Evolutionary conservation across 2,113 vertebrate species (phyloP).

Genomic region (Dolichotis patagonum): DNA sequence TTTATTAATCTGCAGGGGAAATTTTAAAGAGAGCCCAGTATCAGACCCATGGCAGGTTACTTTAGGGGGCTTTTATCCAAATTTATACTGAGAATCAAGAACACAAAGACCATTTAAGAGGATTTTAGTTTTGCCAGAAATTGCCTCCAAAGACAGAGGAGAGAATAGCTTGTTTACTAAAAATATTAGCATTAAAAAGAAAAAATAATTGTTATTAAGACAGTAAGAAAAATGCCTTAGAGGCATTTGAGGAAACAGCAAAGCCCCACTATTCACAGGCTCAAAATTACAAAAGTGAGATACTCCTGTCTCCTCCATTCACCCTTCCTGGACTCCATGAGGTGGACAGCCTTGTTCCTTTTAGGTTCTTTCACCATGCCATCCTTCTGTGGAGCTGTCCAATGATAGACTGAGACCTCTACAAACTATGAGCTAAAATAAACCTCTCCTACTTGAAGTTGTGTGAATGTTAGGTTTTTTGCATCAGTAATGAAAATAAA

Average conservation of each 20-base stretch:
- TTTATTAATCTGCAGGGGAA: background rate
- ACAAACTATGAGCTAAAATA: background rate
- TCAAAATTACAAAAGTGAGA: background rate
- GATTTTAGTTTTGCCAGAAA: background rate
- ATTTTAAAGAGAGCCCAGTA: background rate
- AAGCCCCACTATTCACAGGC: background rate
- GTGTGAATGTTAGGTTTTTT: background rate
- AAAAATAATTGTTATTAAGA: background rate
- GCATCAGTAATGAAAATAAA: background rate
- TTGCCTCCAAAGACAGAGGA: background rate
- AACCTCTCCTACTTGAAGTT: background rate
- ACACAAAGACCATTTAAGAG: background rate
- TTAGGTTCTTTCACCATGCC: background rate
- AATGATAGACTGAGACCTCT: background rate
- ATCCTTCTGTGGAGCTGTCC: background rate
- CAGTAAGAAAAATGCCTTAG: background rate
- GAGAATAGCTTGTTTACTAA: background rate
- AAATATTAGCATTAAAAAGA: background rate
- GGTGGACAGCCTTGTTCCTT: background rate
- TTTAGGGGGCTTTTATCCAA: background rate
- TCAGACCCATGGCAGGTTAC: background rate
- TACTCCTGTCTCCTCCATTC: background rate
- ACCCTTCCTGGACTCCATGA: background rate
- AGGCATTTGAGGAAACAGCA: background rate
- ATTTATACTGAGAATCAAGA: background rate